Evolutionary conservation across 2,797 vertebrate species (phyloP).

Genomic region (Girardinus metallicus): DNA sequence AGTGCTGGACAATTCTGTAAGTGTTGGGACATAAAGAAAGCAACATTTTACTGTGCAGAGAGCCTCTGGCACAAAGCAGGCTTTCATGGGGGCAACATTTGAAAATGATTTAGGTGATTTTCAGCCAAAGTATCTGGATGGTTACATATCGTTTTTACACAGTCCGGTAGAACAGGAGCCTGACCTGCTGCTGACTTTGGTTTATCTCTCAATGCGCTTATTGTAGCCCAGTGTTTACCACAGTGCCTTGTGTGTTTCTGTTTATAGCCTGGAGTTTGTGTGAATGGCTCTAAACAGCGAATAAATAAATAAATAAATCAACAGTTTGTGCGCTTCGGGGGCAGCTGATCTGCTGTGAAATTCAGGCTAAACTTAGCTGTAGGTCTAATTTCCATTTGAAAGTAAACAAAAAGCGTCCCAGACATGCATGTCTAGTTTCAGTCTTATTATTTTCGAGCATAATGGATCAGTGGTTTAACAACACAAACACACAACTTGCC

Average conservation of each 20-base stretch:
- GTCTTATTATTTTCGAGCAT: slow-evolving; percentile 6
- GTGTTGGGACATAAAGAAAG: slow-evolving; percentile 83
- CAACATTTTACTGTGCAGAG: slow-evolving; percentile 76
- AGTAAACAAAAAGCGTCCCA: slow-evolving; percentile 48
- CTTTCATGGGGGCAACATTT: slow-evolving; percentile 73
- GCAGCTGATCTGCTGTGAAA: slow-evolving; percentile 14
- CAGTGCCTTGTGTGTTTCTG: slow-evolving; percentile 37
- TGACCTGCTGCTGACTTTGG: slow-evolving; percentile 44
- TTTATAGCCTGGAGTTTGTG: slow-evolving; percentile 19
- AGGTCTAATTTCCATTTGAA: background rate
- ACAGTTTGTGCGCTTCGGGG: slow-evolving; percentile 11
- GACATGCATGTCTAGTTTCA: slow-evolving; percentile 68
- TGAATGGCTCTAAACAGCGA: background rate
- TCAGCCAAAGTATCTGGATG: slow-evolving; percentile 43
- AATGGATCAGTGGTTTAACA: slow-evolving; percentile 8
- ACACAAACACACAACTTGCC: slow-evolving; percentile 20
- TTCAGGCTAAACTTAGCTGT: slow-evolving; percentile 19
- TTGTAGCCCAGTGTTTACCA: slow-evolving; percentile 52
- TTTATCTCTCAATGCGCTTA: slow-evolving; percentile 55
- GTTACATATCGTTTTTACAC: slow-evolving; percentile 59
- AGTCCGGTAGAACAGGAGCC: slow-evolving; percentile 54
- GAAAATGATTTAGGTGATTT: slow-evolving; percentile 60
- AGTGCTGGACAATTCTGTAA: slow-evolving; percentile 75
- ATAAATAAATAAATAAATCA: background rate
- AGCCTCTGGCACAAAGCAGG: slow-evolving; percentile 72